Conservation (phyloP, 2,797 vertebrate genomes). For the Ara ararauna region DNA sequence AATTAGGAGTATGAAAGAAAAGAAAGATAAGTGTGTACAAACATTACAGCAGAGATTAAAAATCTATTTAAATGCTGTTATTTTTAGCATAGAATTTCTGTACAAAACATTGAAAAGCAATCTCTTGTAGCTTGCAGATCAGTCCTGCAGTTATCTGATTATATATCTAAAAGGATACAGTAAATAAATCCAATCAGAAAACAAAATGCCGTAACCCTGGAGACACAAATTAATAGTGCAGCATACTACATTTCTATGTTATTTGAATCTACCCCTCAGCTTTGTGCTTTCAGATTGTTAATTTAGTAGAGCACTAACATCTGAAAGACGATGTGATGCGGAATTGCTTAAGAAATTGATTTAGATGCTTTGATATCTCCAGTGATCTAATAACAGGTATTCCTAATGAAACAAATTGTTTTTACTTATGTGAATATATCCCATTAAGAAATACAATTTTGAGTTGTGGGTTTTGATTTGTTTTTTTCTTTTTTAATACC, state of each 20-base stretch:
- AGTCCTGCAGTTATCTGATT: background rate
- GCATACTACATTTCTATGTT: background rate
- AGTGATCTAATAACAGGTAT: background rate
- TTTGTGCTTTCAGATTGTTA: background rate
- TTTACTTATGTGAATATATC: background rate
- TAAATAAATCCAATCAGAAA: conserved; percentile 22
- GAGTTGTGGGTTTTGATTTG: background rate
- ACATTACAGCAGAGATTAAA: conserved; percentile 23
- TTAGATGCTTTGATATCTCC: conserved; percentile 16
- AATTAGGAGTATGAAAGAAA: conserved; percentile 32
- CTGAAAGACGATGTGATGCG: background rate
- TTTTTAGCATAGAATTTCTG: background rate
- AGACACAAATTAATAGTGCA: background rate
- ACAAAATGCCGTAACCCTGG: background rate
- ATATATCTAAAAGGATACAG: background rate
- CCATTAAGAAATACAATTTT: background rate
- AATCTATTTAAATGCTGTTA: background rate
- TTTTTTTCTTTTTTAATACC: background rate
- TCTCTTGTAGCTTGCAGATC: background rate
- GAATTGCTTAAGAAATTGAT: conserved; percentile 40
- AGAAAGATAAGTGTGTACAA: conserved; percentile 29
- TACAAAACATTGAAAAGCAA: background rate
- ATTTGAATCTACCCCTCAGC: background rate
- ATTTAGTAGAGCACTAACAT: background rate
- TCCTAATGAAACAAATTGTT: background rate